Percentiles rank a stretch among this genome's conserved stretches.
Evolutionary conservation across 2,888 invertebrate species (phyloP).

Genomic region (Macaria notata): DNA sequence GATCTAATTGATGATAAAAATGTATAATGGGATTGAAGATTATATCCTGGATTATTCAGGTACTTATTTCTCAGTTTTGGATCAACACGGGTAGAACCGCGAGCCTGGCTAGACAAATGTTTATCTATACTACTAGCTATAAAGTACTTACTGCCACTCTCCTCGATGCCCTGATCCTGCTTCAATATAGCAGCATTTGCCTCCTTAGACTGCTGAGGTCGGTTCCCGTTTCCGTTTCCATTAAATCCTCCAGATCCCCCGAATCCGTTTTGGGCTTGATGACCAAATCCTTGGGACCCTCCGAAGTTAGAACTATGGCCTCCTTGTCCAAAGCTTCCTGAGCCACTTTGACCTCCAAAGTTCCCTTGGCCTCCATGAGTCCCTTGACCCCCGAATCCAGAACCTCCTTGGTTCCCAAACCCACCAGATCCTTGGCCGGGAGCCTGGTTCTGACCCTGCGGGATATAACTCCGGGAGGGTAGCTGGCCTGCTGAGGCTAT

Average conservation of each 20-base stretch:
- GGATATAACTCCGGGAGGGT: conserved; percentile 57
- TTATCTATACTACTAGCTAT: too few species aligned
- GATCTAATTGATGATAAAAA: too few species aligned
- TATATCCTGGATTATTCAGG: too few species aligned
- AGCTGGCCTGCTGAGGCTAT: conserved; percentile 53
- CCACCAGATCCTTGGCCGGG: conserved; percentile 22
- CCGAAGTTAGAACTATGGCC: conserved; percentile 4
- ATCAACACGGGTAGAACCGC: too few species aligned
- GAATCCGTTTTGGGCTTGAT: conserved; percentile 11
- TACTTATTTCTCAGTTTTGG: too few species aligned
- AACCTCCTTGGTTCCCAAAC: conserved; percentile 22
- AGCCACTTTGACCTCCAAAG: conserved; percentile 20
- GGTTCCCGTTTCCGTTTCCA: conserved; percentile 42
- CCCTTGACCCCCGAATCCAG: conserved; percentile 19
- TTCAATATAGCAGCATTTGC: conserved; percentile 59
- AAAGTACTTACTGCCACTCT: conserved; percentile 51
- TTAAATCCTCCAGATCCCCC: conserved; percentile 24
- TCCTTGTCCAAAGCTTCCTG: conserved; percentile 8
- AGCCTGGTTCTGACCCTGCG: conserved; percentile 41
- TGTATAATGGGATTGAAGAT: too few species aligned
- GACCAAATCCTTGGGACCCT: conserved; percentile 9
- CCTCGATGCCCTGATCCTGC: conserved; percentile 55
- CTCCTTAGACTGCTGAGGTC: conserved; percentile 59
- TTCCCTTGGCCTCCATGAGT: conserved; percentile 6
- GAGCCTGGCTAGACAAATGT: too few species aligned